These are phyloP conservation scores for Meloe dianella DNA, from an alignment of 2,888 invertebrate genomes.

Conservation along the genomic window DNA sequence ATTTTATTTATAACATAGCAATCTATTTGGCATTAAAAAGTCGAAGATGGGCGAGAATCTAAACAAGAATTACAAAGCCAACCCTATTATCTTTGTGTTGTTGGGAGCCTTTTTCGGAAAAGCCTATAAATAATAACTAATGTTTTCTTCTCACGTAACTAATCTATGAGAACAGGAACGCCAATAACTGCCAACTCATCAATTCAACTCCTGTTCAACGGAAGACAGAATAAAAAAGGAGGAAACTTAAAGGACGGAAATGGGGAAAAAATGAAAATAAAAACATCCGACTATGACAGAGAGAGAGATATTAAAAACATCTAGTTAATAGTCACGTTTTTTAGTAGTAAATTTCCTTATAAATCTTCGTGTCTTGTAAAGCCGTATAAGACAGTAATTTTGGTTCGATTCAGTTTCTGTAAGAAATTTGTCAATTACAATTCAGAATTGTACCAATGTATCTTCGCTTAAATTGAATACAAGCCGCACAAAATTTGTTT, in stretches of 20 bases:
- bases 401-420: background rate
- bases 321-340: background rate
- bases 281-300: background rate
- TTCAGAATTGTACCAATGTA: conserved; percentile 22
- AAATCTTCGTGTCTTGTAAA: background rate
- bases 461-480: conserved; percentile 28
- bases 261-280: background rate
- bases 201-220: conserved; percentile 42
- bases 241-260: background rate
- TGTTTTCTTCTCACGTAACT: conserved; percentile 59
- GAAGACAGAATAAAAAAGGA: conserved; percentile 25
- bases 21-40: conserved; percentile 49
- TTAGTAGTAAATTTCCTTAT: background rate
- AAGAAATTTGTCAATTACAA: conserved; percentile 25
- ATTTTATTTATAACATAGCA: conserved; percentile 40
- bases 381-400: background rate
- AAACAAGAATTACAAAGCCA: conserved; percentile 49
- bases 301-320: background rate
- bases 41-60: conserved; percentile 39
- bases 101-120: conserved; percentile 42
- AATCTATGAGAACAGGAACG: conserved; percentile 58
- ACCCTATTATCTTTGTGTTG: conserved; percentile 50
- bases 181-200: conserved; percentile 58
- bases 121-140: conserved; percentile 58
- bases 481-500: conserved; percentile 31